phyloP scores from a whole-genome alignment of 2,797 vertebrate species.

The Scyliorhinus canicula region DNA sequence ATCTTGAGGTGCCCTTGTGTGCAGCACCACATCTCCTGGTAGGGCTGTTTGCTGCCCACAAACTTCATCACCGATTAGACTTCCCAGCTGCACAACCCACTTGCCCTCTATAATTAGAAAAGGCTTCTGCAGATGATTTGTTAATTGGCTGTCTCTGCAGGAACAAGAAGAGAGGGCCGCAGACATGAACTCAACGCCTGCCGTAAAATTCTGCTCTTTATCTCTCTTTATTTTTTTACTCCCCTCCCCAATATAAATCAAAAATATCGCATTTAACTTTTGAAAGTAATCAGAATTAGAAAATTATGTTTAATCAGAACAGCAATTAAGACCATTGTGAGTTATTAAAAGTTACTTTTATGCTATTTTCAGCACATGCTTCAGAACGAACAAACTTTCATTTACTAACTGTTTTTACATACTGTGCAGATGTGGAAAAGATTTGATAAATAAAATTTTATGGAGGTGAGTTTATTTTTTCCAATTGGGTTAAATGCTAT shows the following conservation, averaged over 20 bases:
- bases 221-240: not conserved
- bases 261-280: not conserved
- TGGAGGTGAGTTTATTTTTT: not conserved
- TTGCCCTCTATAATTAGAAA: not conserved
- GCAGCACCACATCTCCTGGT: no score
- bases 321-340: not conserved
- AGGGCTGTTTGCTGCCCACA: no score
- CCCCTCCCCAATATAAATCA: not conserved
- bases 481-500: not conserved
- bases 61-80: no score
- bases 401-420: not conserved
- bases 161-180: not conserved
- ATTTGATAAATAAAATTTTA: not conserved
- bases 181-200: not conserved
- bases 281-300: not conserved
- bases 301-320: not conserved
- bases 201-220: not conserved
- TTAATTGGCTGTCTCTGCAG: not conserved
- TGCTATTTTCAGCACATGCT: not conserved
- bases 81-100: not conserved
- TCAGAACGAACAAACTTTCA: not conserved
- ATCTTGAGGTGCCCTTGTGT: no score
- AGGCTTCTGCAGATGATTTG: not conserved
- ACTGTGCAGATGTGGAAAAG: not conserved
- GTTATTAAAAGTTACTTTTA: not conserved